A percentile compares a stretch with the other conserved stretches of the same genome.
Evolutionary conservation across 37 sponge, comb jelly and placozoan genomes (phyloP).

Genomic region (Axinella damicornis): DNA sequence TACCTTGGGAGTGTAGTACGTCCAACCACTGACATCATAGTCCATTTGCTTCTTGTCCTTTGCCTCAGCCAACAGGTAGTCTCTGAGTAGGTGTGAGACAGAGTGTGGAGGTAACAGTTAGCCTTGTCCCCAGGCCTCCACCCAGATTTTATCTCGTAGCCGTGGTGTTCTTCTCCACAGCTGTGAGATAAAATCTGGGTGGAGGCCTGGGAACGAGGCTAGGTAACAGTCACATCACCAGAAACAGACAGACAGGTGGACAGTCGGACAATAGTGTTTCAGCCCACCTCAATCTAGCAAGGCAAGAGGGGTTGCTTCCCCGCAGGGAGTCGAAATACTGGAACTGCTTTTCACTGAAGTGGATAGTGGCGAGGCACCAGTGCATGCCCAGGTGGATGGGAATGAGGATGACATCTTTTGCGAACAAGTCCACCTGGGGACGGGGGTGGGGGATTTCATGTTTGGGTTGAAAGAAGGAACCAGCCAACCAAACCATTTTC

Average conservation of each 20-base stretch:
- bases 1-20: slow-evolving; percentile 49
- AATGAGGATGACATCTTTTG: slow-evolving; percentile 73
- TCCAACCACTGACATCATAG: slow-evolving; percentile 65
- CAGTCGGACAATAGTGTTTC: too few relatives aligned
- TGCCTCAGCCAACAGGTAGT: slow-evolving; percentile 75
- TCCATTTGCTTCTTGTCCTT: slow-evolving; percentile 74
- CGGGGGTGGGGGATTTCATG: too few relatives aligned
- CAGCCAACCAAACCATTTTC: too few relatives aligned
- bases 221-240: too few relatives aligned
- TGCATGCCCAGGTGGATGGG: slow-evolving; percentile 97
- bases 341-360: slow-evolving; percentile 65
- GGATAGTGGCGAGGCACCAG: slow-evolving; percentile 93
- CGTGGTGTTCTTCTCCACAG: too few relatives aligned
- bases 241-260: too few relatives aligned
- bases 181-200: too few relatives aligned
- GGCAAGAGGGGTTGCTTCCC: slow-evolving; percentile 77
- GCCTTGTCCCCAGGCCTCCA: too few relatives aligned
- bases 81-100: slow-evolving; percentile 27
- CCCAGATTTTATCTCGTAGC: too few relatives aligned
- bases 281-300: slow-evolving; percentile 66
- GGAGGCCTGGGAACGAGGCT: too few relatives aligned
- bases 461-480: too few relatives aligned
- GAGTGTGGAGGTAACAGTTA: not conserved
- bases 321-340: slow-evolving; percentile 91
- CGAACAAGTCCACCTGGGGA: slow-evolving; percentile 85